Evolutionary conservation across 2,888 invertebrate genomes (phyloP).

Genomic region (Drosophila vallismaia): DNA sequence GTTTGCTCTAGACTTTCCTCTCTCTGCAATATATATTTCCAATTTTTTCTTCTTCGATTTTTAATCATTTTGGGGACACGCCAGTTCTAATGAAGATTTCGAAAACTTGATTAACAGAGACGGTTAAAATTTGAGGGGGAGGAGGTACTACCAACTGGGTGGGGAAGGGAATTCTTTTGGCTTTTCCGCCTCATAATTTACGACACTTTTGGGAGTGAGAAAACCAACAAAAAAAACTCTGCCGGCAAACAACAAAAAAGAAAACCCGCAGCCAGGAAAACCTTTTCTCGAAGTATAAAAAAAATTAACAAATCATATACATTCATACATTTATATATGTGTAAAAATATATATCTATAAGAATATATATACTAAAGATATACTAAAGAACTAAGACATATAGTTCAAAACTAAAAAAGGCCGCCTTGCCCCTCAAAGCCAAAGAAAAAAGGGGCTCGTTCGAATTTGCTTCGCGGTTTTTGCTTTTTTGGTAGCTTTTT

Average conservation of each 20-base stretch:
- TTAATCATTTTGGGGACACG: constrained; percentile 53
- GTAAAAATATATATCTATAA: neutral
- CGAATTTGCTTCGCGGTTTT: too few relatives aligned
- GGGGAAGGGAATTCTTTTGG: constrained; percentile 16
- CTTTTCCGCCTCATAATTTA: constrained; percentile 62
- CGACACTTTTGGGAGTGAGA: constrained; percentile 51
- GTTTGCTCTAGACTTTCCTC: constrained; percentile 11
- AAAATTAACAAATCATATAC: neutral
- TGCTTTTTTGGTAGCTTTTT: neutral
- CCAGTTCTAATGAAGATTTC: constrained; percentile 68
- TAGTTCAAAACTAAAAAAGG: constrained; percentile 74
- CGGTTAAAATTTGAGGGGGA: constrained; percentile 1
- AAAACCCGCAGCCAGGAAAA: constrained; percentile 32
- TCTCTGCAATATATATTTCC: neutral
- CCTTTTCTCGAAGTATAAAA: neutral
- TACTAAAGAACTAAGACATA: constrained; percentile 10
- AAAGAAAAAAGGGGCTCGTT: constrained; percentile 65
- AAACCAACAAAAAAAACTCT: constrained; percentile 54
- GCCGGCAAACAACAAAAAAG: constrained; percentile 41
- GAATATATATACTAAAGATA: neutral
- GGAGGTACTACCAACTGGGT: constrained; percentile 11
- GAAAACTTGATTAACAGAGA: constrained; percentile 69
- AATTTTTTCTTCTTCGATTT: constrained; percentile 35
- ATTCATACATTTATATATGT: neutral
- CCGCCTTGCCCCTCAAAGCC: constrained; percentile 51